Evolutionary conservation across 2,113 vertebrate genomes (phyloP), one percentile per base, ranked within the genome.

Genomic region (Nycticebus coucang): DNA sequence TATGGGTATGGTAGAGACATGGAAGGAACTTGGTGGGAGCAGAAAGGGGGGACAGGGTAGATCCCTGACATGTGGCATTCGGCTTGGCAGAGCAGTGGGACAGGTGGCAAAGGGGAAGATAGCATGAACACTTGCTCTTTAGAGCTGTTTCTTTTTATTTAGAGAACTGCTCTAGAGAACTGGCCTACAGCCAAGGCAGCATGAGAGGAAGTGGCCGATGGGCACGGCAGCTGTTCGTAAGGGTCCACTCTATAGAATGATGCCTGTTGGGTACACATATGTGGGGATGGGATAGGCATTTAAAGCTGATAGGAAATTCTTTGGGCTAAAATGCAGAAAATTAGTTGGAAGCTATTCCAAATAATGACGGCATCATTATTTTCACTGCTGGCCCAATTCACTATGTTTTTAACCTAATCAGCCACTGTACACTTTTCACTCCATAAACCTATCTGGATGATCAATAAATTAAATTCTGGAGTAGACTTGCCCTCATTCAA

Each of bases 301-400:
- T 79, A 78, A 72, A 90, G 19, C 28, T 92, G n/a, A 62, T 26
- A 64, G 24, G 83, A 57, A 12, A 26, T 84, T 90, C 22, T 33
- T 91, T 53, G 8, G 22, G 13, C 33, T 21, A 80, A 55, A 80
- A n/a, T 95, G 59, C 28, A 80, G 80, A 66, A 93, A 94, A 89
- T 53, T 22, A 89, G 33, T 62, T 68, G 37, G 17, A 92, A 86
- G 62, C 10, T 28, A 22, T 78, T 62, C 15, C 2, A 83, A 89
- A 50, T 50, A 50, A 50, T 50, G 71, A 59, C 30, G 77, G 17
- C 26, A 81, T 14, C 24, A 2, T 35, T 62, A 64, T n/a, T 93
- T 75, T 83, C 21, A 87, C 35, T 55, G 24, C 26, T 91, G 37
- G 9, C 17, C 15, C 18, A 80, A 4, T 79, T 79, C 0, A 0